Evolutionary conservation across 2,113 vertebrate genomes (phyloP).

Genomic region (Menidia beryllina): DNA sequence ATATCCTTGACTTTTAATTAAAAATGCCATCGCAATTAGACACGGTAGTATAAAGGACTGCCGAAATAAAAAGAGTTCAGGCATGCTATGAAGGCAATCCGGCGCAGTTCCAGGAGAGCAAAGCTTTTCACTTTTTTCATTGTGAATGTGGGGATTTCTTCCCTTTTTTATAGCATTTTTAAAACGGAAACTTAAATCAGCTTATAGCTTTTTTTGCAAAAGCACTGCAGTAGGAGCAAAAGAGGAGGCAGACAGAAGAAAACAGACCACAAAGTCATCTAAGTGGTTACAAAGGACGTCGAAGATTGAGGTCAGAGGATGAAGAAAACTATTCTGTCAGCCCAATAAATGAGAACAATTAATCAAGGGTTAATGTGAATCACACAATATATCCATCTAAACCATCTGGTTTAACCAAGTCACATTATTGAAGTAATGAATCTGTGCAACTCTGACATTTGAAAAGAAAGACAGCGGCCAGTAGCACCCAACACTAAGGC

Average conservation of each 20-base stretch:
- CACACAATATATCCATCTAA: conserved; percentile 73
- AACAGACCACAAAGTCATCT: conserved; percentile 78
- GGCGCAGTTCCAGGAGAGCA: conserved; percentile 77
- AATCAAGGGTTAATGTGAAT: conserved; percentile 80
- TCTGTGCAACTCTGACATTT: conserved; percentile 61
- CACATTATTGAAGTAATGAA: conserved; percentile 62
- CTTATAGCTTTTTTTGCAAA: conserved; percentile 79
- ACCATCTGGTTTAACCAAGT: conserved; percentile 72
- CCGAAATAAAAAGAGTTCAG: conserved; percentile 79
- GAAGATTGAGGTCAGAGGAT: conserved; percentile 80
- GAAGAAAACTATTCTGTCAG: conserved; percentile 64
- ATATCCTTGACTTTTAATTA: conserved; percentile 88
- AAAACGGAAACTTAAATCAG: conserved; percentile 80
- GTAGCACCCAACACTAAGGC: conserved; percentile 25
- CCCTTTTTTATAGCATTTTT: conserved; percentile 55
- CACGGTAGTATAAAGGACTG: conserved; percentile 82
- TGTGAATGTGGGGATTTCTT: conserved; percentile 61
- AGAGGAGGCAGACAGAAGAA: conserved; percentile 65
- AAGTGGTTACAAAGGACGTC: conserved; percentile 76
- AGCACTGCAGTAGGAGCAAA: conserved; percentile 69
- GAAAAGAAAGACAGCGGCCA: conserved; percentile 51
- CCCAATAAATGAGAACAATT: conserved; percentile 81
- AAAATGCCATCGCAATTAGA: conserved; percentile 87
- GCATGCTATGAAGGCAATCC: conserved; percentile 79
- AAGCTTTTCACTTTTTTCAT: conserved; percentile 77